These are phyloP conservation scores for Oriolus oriolus DNA, from an alignment of 2,113 vertebrate genomes.

Conservation along the genomic window DNA sequence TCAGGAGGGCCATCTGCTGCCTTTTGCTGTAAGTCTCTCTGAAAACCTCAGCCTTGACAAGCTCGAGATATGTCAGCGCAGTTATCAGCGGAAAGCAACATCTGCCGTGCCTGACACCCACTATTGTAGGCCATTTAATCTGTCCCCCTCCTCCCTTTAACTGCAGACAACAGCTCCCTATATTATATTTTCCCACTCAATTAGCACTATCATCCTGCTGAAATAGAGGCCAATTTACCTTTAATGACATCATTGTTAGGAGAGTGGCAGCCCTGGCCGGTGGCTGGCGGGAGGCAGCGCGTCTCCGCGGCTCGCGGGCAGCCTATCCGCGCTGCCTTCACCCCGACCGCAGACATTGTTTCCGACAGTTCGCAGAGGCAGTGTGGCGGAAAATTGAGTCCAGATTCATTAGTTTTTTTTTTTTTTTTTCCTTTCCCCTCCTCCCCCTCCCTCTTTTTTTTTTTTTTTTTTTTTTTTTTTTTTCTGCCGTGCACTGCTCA, in stretches of 20 bases:
- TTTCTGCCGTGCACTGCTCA: conserved; percentile 81
- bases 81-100: conserved; percentile 96
- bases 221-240: conserved; percentile 99
- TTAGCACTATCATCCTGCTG: conserved; percentile 99
- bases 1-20: conserved; percentile 89
- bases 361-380: conserved; percentile 96
- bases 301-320: conserved; percentile 75
- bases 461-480: not conserved
- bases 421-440: fast-evolving
- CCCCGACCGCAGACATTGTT: conserved; percentile 95
- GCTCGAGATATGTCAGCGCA: conserved; percentile 93
- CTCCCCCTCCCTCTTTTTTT: fast-evolving
- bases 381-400: conserved; percentile 99
- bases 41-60: conserved; percentile 90
- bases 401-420: conserved; percentile 97
- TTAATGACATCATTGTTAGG: conserved; percentile 99
- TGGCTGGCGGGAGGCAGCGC: conserved; percentile 84
- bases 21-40: conserved; percentile 82
- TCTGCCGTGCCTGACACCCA: conserved; percentile 96
- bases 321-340: conserved; percentile 87
- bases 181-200: conserved; percentile 99
- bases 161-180: conserved; percentile 93
- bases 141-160: conserved; percentile 91
- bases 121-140: conserved; percentile 98
- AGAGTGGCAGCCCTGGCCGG: conserved; percentile 87